Conservation (phyloP, 2,888 invertebrate genomes). For the Drosophila subquinaria region DNA sequence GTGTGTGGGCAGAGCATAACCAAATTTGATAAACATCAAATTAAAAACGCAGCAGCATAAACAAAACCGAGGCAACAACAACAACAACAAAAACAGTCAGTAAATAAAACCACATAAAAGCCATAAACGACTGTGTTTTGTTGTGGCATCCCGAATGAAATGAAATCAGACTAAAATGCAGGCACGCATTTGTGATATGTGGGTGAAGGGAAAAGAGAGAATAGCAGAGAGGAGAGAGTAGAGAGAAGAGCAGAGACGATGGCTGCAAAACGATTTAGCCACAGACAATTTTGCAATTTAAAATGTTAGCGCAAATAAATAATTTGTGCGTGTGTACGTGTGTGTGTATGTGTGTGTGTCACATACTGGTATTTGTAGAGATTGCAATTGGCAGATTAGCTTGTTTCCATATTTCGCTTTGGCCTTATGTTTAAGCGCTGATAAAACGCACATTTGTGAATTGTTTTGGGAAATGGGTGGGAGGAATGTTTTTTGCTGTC, state of each 20-base stretch:
- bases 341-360: constrained; percentile 2
- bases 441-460: constrained; percentile 58
- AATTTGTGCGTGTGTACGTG: constrained; percentile 52
- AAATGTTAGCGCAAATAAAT: constrained; percentile 72
- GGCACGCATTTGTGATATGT: constrained; percentile 5
- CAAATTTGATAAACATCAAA: constrained; percentile 72
- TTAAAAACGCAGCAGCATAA: constrained; percentile 61
- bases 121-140: constrained; percentile 71
- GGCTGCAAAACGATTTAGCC: constrained; percentile 73
- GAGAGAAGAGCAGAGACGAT: constrained; percentile 14
- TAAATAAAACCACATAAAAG: constrained; percentile 72
- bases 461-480: not conserved
- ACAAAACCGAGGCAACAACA: constrained; percentile 30
- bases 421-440: constrained; percentile 61
- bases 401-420: constrained; percentile 39
- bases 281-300: constrained; percentile 80
- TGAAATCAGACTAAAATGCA: constrained; percentile 47
- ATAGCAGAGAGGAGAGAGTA: constrained; percentile 9
- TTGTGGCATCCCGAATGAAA: constrained; percentile 47
- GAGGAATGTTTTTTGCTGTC: not conserved
- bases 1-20: constrained; percentile 16
- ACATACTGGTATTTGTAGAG: constrained; percentile 49
- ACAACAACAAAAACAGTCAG: constrained; percentile 44
- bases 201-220: not conserved
- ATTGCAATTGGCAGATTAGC: constrained; percentile 74